Percentiles rank a stretch among this genome's conserved stretches.
Conservation (phyloP, 2,888 invertebrate species). For the Nineta flava region DNA sequence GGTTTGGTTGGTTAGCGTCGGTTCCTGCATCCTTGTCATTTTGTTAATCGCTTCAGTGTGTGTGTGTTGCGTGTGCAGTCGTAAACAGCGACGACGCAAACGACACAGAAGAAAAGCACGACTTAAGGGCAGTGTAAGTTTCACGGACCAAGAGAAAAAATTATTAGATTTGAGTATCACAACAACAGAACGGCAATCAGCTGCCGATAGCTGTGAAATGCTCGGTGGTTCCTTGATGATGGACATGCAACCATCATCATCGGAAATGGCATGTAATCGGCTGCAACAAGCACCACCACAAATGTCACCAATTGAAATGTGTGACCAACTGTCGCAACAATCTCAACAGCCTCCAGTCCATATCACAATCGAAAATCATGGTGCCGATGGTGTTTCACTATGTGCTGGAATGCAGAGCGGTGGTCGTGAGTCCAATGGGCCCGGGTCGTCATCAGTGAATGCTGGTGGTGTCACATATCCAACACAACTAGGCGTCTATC, state of each 20-base stretch:
- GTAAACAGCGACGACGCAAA: conserved; percentile 30
- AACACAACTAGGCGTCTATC: conserved; percentile 30
- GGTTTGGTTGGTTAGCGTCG: conserved; percentile 47
- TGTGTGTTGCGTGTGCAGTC: conserved; percentile 35
- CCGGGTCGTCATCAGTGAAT: conserved; percentile 15
- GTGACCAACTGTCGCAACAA: conserved; percentile 25
- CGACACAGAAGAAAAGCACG: conserved; percentile 44
- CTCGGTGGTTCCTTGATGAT: conserved; percentile 38
- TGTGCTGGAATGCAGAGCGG: background rate
- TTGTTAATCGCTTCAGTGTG: conserved; percentile 27
- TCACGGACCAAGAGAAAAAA: conserved; percentile 79
- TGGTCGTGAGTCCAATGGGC: conserved; percentile 1
- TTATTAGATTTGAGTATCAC: conserved; percentile 65
- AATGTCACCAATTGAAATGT: conserved; percentile 19
- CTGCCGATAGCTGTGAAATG: conserved; percentile 41
- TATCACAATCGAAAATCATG: conserved; percentile 35
- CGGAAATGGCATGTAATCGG: background rate
- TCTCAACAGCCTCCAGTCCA: conserved; percentile 20
- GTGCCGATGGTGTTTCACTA: conserved; percentile 12
- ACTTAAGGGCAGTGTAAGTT: conserved; percentile 63
- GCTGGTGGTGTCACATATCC: conserved; percentile 26
- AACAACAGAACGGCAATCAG: conserved; percentile 42
- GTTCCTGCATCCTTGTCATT: conserved; percentile 45
- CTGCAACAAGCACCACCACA: conserved; percentile 8
- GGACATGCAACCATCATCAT: conserved; percentile 16